A percentile compares a stretch with the other conserved stretches of the same genome.
Conservation (phyloP, 1,140 invertebrate genomes). For the roundworm (Caenorhabditis elegans) region DNA sequence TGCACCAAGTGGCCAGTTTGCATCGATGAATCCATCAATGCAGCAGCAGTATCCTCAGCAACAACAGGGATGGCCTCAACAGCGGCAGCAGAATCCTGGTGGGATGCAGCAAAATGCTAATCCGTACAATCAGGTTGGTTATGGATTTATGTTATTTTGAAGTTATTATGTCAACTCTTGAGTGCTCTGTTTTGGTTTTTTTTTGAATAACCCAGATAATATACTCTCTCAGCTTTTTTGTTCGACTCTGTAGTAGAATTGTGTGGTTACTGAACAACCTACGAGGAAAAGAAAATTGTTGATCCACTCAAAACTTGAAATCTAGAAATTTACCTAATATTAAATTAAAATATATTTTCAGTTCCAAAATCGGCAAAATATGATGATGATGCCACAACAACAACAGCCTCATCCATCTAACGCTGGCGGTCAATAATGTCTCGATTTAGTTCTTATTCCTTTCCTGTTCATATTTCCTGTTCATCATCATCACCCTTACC, state of each 20-base stretch:
- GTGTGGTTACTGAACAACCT: too few species aligned
- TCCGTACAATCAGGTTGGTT: constrained; percentile 11
- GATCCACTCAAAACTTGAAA: too few species aligned
- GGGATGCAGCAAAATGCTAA: neutral
- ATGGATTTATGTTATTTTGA: neutral
- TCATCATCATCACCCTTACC: neutral
- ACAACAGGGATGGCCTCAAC: neutral
- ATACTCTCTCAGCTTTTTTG: too few species aligned
- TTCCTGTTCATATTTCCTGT: neutral
- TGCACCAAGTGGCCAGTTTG: neutral
- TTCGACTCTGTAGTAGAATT: too few species aligned
- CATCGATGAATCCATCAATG: constrained; percentile 13
- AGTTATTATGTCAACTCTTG: neutral
- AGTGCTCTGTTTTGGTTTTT: too few species aligned
- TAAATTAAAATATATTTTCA: too few species aligned
- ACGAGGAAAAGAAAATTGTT: too few species aligned
- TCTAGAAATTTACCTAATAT: too few species aligned
- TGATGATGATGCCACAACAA: constrained; percentile 4
- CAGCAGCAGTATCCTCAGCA: neutral
- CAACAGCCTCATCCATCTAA: neutral
- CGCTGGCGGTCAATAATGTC: neutral
- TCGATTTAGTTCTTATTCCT: neutral
- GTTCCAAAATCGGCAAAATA: constrained; percentile 3
- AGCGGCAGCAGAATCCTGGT: neutral
- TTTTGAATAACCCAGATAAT: neutral